Evolutionary conservation across 2,113 vertebrate genomes (phyloP), one percentile per base, ranked within the genome.

Genomic region (Microtus montanus): DNA sequence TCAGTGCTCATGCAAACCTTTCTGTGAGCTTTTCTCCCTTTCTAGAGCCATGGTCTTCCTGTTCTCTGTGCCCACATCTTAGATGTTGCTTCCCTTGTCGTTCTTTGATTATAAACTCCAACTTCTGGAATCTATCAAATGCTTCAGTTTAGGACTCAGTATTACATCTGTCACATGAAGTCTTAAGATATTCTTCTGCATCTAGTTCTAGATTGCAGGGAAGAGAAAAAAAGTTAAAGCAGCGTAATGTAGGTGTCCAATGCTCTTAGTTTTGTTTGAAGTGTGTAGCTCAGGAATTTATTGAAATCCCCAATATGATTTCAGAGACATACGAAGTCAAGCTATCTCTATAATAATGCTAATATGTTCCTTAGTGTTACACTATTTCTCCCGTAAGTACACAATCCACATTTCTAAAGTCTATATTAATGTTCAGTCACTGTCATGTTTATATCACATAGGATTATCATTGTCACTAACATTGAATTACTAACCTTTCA

Each of bases 81-180:
- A 35, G 66, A 15, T 94, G n/a, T 87, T 41, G 64, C 35, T 96
- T 93, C 30, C 61, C 26, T 84, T 91, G 35, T 54, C 7, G 13
- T 52, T 90, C 44, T 71, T 84, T 44, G 54, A 8, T 82, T 73
- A 88, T 90, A 74, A 95, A 84, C 85, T 91, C 93, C 24, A 49
- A 17, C 49, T 94, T 89, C 26, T 15, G 84, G 30, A 5, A 5
- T 74, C 63, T 73, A 74, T 68, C 82, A 68, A 63, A 93, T 33
- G 47, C 12, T 68, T 95, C 58, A 79, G 15, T 93, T 33, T 79
- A 87, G 33, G 3, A 61, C 41, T 92, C 63, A 92, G 49, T n/a
- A 68, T 70, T 71, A 3, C 24, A 73, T 75, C 47, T 44, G 66
- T 85, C 93, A n/a, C 0, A 92, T 30, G 66, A 2, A 88, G 82